A percentile compares a stretch with the other conserved stretches of the same genome.
These are phyloP conservation scores for Chelonus insularis DNA, from an alignment of 1,140 invertebrate species.

Conservation along the genomic window DNA sequence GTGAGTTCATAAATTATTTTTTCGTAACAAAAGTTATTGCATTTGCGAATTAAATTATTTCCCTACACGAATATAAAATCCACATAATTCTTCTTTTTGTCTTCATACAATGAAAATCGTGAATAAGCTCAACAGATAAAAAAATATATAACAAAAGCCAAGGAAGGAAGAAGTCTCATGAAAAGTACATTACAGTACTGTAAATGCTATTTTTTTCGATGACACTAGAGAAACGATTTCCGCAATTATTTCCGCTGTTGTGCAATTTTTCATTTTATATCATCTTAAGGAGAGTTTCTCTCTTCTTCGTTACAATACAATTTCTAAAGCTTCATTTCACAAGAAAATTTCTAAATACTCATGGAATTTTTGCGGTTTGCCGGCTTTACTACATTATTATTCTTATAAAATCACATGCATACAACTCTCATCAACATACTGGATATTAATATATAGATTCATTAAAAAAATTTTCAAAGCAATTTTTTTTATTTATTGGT, in stretches of 20 bases:
- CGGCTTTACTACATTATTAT: no score
- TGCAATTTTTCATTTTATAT: constrained; percentile 16
- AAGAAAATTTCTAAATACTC: background rate
- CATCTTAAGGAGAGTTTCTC: background rate
- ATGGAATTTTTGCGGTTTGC: no score
- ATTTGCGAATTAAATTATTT: background rate
- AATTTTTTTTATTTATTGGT: no score
- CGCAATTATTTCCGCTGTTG: constrained; percentile 44
- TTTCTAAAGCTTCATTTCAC: background rate
- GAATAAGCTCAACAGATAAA: constrained; percentile 1
- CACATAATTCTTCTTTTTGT: background rate
- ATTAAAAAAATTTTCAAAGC: no score
- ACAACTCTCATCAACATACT: no score
- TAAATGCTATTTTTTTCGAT: constrained; percentile 33
- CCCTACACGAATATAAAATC: background rate
- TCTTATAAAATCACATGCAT: no score
- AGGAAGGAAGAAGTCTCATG: constrained; percentile 16
- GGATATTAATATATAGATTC: no score
- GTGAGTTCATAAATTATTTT: no score
- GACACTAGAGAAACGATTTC: constrained; percentile 40
- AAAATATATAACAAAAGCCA: no score
- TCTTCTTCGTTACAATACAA: no score
- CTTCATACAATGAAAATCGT: background rate
- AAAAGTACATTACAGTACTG: constrained; percentile 37
- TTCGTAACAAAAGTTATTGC: no score